These are phyloP conservation scores for Lates japonicus DNA, from an alignment of 2,797 vertebrate species.

Conservation along the genomic window DNA sequence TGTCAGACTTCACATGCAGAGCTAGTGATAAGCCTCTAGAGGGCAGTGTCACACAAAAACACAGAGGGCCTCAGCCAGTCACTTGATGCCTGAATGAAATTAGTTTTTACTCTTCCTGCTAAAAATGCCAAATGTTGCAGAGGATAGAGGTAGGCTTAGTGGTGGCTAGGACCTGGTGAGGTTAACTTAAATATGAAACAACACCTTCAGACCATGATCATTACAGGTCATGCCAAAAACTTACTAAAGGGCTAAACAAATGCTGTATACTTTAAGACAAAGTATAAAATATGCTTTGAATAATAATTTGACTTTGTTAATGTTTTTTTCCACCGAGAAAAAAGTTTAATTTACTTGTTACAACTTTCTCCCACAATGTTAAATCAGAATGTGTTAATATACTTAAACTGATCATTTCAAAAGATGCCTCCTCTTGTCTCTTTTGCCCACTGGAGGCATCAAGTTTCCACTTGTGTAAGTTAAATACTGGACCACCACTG, in stretches of 20 bases:
- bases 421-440: background rate
- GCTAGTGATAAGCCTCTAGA: constrained; percentile 40
- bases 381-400: background rate
- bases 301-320: background rate
- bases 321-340: background rate
- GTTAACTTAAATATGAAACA: background rate
- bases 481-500: background rate
- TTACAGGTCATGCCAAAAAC: background rate
- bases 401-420: background rate
- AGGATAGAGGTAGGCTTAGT: too few species aligned
- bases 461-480: background rate
- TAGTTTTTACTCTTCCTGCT: background rate
- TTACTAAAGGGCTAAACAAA: background rate
- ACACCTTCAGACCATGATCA: background rate
- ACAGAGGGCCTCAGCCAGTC: background rate
- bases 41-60: constrained; percentile 54
- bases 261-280: too few species aligned
- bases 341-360: background rate
- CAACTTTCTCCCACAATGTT: too few species aligned
- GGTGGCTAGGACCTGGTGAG: background rate
- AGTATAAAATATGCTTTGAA: background rate
- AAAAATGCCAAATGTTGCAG: background rate
- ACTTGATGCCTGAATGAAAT: background rate
- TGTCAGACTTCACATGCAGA: background rate
- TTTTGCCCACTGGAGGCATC: background rate